Evolutionary conservation across 1,140 invertebrate genomes (phyloP).

Genomic region (Brachionus rotundiformis): DNA sequence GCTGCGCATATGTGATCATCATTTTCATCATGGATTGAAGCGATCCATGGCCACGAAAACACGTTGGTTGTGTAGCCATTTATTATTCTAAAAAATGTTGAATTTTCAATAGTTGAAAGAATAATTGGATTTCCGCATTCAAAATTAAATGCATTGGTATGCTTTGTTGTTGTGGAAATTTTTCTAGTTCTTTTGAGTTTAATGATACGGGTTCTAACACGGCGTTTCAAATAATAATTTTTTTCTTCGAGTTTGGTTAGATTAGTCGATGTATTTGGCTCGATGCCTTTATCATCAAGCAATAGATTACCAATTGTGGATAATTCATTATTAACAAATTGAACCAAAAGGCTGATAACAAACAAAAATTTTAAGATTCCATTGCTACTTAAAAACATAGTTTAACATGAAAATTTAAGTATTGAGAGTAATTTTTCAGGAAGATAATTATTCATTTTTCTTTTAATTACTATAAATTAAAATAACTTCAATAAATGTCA

Average conservation of each 20-base stretch:
- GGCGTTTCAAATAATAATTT: not conserved
- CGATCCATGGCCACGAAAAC: constrained; percentile 40
- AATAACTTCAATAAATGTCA: not conserved
- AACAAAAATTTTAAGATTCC: not conserved
- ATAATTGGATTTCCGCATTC: not conserved
- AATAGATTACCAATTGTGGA: not conserved
- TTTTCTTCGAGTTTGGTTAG: not conserved
- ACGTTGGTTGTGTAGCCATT: not conserved
- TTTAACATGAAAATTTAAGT: not conserved
- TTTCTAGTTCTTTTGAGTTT: not conserved
- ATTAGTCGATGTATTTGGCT: not conserved
- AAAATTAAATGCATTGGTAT: not conserved
- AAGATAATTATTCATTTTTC: not conserved
- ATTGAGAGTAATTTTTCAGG: not conserved
- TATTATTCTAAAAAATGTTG: not conserved
- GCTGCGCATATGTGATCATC: not conserved
- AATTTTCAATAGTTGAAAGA: not conserved
- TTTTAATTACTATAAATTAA: not conserved
- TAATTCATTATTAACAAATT: not conserved
- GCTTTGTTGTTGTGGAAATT: not conserved
- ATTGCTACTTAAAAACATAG: not conserved
- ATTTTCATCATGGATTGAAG: not conserved
- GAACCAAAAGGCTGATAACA: not conserved
- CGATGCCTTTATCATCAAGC: not conserved
- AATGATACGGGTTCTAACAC: not conserved